A percentile compares a stretch with the other conserved stretches of the same genome.
These are phyloP conservation scores for Fulmarus glacialis DNA, from an alignment of 2,113 vertebrate genomes.

Conservation along the genomic window DNA sequence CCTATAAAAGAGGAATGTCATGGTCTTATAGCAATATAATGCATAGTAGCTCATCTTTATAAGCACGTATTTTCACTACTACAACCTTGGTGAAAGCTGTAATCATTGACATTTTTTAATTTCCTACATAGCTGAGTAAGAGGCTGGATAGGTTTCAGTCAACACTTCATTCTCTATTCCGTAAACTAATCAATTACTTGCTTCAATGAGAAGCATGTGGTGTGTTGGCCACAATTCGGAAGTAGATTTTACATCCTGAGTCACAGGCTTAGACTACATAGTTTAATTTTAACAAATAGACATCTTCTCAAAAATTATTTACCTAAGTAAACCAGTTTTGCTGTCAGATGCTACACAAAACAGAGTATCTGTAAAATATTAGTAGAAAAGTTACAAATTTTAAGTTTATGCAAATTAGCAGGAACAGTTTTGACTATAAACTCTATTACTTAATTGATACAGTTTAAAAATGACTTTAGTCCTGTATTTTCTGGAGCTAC, in stretches of 20 bases:
- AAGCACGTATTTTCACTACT: neutral
- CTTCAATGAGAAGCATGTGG: neutral
- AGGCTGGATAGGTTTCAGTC: neutral
- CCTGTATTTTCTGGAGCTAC: neutral
- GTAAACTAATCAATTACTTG: neutral
- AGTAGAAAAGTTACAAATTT: neutral
- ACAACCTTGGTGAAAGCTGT: neutral
- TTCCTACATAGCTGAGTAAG: neutral
- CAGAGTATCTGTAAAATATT: neutral
- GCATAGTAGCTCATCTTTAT: neutral
- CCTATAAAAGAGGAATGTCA: neutral
- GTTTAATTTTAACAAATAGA: neutral
- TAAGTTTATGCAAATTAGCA: neutral
- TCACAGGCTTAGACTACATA: neutral
- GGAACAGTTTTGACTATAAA: neutral
- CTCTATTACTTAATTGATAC: neutral
- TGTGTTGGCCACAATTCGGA: neutral
- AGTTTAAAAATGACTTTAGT: neutral
- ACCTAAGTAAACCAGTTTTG: neutral
- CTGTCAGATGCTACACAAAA: neutral
- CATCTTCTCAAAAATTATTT: neutral
- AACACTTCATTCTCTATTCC: neutral
- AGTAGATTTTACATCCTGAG: neutral
- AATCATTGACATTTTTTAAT: neutral
- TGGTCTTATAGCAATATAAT: neutral